Conservation (phyloP, 2,888 invertebrate genomes). For the Dryocosmus kuriphilus region DNA sequence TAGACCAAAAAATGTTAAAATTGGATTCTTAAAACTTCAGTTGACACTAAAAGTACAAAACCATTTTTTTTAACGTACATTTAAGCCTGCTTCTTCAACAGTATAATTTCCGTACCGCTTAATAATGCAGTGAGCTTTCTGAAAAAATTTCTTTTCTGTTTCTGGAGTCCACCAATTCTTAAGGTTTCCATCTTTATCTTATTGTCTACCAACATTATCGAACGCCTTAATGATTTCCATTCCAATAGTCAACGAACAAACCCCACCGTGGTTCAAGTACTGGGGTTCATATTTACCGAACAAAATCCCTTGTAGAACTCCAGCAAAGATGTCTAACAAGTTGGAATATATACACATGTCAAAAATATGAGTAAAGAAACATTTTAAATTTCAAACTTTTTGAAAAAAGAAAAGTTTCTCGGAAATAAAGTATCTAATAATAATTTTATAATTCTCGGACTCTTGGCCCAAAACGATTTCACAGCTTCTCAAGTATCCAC, state of each 20-base stretch:
- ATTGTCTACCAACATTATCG: constrained; percentile 92
- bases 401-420: no score
- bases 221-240: constrained; percentile 95
- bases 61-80: no score
- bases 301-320: constrained; percentile 94
- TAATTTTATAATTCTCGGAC: no score
- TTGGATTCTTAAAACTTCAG: no score
- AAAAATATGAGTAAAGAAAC: no score
- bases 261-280: constrained; percentile 94
- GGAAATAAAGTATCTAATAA: no score
- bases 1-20: no score
- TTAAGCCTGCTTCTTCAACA: no score
- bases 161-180: constrained; percentile 94
- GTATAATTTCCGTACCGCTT: constrained; percentile 80
- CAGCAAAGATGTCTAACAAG: constrained; percentile 89
- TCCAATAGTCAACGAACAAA: constrained; percentile 93
- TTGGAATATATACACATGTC: no score
- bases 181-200: constrained; percentile 93
- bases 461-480: no score
- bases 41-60: no score
- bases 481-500: no score
- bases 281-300: constrained; percentile 92
- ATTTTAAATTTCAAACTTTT: not conserved
- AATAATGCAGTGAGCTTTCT: constrained; percentile 93
- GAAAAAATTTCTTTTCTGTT: constrained; percentile 90